Evolutionary conservation across 2,797 vertebrate species (phyloP), one percentile per base, ranked within the genome.

Genomic region (Brachymystax lenok): DNA sequence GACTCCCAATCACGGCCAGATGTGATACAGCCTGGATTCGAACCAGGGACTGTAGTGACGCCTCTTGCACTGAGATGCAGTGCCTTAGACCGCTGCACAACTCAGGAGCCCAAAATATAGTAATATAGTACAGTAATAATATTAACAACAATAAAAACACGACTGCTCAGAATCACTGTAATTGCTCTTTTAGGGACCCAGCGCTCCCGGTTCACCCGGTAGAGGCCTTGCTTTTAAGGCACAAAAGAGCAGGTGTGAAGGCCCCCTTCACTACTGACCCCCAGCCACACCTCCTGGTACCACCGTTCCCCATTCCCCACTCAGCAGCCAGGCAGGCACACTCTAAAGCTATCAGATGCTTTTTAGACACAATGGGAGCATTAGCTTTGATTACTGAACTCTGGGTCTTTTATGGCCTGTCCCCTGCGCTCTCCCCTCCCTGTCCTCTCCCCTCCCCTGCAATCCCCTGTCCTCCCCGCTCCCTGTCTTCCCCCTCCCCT

Each of bases 181-280:
- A 94, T 94, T 95, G 92, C 93, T 94, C 89, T 93, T 93, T 94
- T 94, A 94, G 90, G 89, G 82, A 74, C 72, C 17, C 68, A 66
- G 0, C n/a, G 86, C 21, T 93, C 90, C 90, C 90, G 79, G 81
- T 0, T 74, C 93, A 86, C 91, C 88, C 71, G 66, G 7, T 3
- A 28, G 0, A 80, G 87, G 88, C 87, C 92, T 50, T 82, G 86
- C 71, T 87, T 88, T 93, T 87, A 86, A 89, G 80, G 91, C 87
- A 94, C 94, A 96, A 95, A 95, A 93, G 94, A 96, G 95, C 96
- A 97, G 96, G 96, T 96, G 95, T 95, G 95, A 94, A 93, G 86
- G 83, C 87, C 75, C 52, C 12, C 54, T 71, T 77, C 81, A 21
- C 21, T 54, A 33, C 3, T 80, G 78, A 84, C 84, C 80, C 70